phyloP scores from a whole-genome alignment of 2,797 vertebrate genomes.

The Gephyroberyx darwinii region DNA sequence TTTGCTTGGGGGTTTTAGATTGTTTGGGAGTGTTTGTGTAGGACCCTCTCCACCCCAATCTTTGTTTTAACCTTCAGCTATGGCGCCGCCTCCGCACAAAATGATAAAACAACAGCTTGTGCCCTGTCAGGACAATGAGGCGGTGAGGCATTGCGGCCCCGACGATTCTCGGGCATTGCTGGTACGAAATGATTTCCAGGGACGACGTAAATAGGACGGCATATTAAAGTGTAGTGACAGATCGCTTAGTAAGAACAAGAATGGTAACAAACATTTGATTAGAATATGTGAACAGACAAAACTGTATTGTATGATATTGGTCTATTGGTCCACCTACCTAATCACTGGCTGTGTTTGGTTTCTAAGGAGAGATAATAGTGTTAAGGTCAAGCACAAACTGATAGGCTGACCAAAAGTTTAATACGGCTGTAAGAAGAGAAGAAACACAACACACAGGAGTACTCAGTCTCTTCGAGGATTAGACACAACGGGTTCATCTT shows the following conservation, averaged over 20 bases:
- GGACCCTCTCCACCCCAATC: conserved; percentile 25
- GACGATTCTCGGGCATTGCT: neutral
- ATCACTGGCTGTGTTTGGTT: no score
- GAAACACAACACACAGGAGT: neutral
- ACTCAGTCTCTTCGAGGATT: neutral
- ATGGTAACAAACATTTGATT: neutral
- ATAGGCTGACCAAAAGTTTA: neutral
- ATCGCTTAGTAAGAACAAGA: neutral
- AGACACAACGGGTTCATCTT: neutral
- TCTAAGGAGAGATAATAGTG: no score
- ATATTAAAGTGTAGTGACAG: neutral
- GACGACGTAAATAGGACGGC: neutral
- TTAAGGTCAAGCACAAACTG: neutral
- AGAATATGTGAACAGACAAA: neutral
- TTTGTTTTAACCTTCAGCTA: conserved; percentile 54
- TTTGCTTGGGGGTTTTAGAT: conserved; percentile 41
- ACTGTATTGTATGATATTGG: no score
- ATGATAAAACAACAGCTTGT: conserved; percentile 23
- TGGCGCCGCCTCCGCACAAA: conserved; percentile 27
- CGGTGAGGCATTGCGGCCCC: neutral
- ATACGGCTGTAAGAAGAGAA: neutral
- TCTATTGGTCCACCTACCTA: no score
- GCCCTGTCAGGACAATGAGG: conserved; percentile 9
- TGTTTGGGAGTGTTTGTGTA: conserved; percentile 37
- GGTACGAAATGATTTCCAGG: neutral